These are phyloP conservation scores for Oasisia sp. DNA, from an alignment of 2,888 invertebrate genomes.

Conservation along the genomic window DNA sequence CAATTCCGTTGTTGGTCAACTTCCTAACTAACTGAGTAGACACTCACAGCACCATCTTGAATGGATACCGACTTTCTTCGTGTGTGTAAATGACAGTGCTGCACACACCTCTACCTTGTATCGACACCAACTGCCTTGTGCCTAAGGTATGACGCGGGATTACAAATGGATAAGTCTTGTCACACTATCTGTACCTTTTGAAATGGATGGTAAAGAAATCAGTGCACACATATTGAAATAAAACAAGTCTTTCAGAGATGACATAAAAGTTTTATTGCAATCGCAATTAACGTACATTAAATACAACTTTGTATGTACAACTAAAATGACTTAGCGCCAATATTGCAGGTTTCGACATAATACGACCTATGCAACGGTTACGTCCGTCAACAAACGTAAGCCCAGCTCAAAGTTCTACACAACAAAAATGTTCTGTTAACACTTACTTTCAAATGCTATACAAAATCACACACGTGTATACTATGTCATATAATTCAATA, in stretches of 20 bases:
- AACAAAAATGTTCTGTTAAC: neutral
- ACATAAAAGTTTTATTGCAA: slow-evolving; percentile 17
- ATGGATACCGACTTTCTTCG: neutral
- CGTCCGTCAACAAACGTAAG: neutral
- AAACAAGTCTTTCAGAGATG: neutral
- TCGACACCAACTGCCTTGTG: neutral
- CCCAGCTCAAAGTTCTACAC: neutral
- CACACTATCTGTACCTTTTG: no score
- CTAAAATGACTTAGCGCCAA: neutral
- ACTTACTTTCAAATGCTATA: neutral
- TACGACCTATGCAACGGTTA: neutral
- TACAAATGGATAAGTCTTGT: neutral
- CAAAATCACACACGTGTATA: slow-evolving; percentile 12
- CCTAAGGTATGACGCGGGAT: neutral
- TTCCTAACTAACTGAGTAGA: no score
- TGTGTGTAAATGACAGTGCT: neutral
- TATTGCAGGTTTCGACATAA: neutral
- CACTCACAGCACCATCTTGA: no score
- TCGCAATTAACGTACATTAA: neutral
- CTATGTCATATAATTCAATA: neutral
- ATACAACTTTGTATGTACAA: neutral
- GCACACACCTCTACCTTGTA: neutral
- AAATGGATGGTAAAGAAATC: no score
- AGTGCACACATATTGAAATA: neutral
- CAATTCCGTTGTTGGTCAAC: no score